Evolutionary conservation across 1,140 invertebrate genomes (phyloP).

Genomic region (Bathynomus jamesi): DNA sequence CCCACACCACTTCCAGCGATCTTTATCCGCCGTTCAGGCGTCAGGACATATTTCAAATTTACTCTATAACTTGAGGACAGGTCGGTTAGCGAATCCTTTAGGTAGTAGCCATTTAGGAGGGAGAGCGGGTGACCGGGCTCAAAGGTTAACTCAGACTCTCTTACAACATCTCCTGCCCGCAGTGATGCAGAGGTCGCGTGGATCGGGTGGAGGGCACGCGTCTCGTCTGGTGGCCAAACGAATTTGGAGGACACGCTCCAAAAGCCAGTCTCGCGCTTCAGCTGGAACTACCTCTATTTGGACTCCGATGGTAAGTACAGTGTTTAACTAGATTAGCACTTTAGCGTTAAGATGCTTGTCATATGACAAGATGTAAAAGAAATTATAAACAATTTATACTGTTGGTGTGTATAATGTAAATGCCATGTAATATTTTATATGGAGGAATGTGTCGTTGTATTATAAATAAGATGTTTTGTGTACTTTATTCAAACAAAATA

Average conservation of each 20-base stretch:
- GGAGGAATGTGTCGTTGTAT: no score
- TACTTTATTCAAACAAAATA: no score
- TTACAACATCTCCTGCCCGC: conserved; percentile 35
- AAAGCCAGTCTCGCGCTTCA: conserved; percentile 60
- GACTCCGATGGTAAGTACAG: conserved; percentile 72
- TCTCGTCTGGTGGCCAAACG: conserved; percentile 66
- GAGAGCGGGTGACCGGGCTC: not conserved
- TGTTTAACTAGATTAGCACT: no score
- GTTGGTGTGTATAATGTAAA: no score
- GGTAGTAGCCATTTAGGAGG: not conserved
- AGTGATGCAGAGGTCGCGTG: conserved; percentile 61
- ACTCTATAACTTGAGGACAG: not conserved
- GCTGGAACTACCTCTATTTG: conserved; percentile 50
- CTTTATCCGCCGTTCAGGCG: conserved; percentile 31
- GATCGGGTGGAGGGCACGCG: conserved; percentile 34
- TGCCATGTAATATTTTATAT: no score
- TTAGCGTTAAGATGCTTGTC: no score
- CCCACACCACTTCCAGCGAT: conserved; percentile 24
- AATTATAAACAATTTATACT: no score
- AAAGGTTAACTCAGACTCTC: conserved; percentile 17
- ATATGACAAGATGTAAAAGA: no score
- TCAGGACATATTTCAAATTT: conserved; percentile 25
- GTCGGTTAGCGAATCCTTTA: not conserved
- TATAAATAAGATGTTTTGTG: no score
- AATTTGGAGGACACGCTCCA: conserved; percentile 69